These are phyloP conservation scores for Caenorhabditis brenneri DNA, from an alignment of 1,140 invertebrate genomes.

Conservation along the genomic window DNA sequence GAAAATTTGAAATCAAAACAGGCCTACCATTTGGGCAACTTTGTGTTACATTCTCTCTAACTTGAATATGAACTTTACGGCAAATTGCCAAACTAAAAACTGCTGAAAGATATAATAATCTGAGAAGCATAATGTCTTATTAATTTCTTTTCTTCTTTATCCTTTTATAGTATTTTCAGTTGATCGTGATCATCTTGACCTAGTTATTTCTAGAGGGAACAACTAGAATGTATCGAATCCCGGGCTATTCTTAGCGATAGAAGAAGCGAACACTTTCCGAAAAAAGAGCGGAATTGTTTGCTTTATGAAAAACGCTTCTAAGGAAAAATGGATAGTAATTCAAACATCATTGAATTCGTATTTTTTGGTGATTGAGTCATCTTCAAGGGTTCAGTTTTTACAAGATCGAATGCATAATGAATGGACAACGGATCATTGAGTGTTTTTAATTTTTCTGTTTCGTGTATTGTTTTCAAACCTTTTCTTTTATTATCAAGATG, in stretches of 20 bases:
- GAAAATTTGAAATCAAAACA: background rate
- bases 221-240: slow-evolving; percentile 18
- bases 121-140: background rate
- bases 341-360: background rate
- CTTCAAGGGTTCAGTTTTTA: background rate
- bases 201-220: background rate
- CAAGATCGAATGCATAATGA: too few species aligned
- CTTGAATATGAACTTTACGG: slow-evolving; percentile 33
- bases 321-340: background rate
- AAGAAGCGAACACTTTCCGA: slow-evolving; percentile 24
- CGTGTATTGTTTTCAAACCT: too few species aligned
- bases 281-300: slow-evolving; percentile 32
- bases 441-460: too few species aligned
- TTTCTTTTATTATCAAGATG: too few species aligned
- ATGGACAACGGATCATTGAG: too few species aligned
- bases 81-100: background rate
- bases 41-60: slow-evolving; percentile 18
- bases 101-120: background rate
- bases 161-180: slow-evolving; percentile 28
- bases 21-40: slow-evolving; percentile 23
- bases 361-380: background rate
- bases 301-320: background rate
- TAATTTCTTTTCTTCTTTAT: background rate
- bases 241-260: slow-evolving; percentile 13
- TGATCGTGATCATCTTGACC: slow-evolving; percentile 40